phyloP scores from a whole-genome alignment of 1,140 invertebrate genomes.

The Atta texana region DNA sequence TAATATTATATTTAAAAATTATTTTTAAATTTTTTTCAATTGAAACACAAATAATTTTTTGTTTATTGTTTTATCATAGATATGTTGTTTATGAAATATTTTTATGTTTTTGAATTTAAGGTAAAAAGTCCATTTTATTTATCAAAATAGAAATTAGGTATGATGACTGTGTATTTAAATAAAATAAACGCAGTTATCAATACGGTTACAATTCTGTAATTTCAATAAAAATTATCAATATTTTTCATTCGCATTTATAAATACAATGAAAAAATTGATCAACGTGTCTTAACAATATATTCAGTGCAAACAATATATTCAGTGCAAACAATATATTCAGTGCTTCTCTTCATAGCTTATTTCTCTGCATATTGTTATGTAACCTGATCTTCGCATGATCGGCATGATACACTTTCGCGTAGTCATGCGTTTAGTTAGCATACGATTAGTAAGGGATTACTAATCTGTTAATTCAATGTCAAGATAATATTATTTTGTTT shows the following conservation, averaged over 20 bases:
- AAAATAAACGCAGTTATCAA: not conserved
- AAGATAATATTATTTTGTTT: not conserved
- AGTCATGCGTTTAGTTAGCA: slow-evolving; percentile 20
- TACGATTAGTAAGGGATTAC: not conserved
- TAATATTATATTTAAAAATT: not conserved
- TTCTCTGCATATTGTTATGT: not conserved
- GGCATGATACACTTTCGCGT: slow-evolving; percentile 1
- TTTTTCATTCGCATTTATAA: not conserved
- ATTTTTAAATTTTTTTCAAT: not conserved
- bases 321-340: not conserved
- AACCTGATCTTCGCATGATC: not conserved
- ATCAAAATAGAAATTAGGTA: not conserved
- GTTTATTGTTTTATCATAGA: not conserved
- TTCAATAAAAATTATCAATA: not conserved
- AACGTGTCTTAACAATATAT: not conserved
- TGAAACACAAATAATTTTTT: not conserved
- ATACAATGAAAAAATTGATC: not conserved
- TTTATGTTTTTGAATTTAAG: not conserved
- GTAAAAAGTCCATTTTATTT: not conserved
- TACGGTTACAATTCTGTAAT: not conserved
- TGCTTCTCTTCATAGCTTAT: not conserved
- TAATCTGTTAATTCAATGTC: not conserved
- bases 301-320: not conserved
- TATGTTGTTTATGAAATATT: not conserved
- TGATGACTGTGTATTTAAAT: not conserved